Conservation (phyloP, 2,797 vertebrate species). For the Echiichthys vipera region DNA sequence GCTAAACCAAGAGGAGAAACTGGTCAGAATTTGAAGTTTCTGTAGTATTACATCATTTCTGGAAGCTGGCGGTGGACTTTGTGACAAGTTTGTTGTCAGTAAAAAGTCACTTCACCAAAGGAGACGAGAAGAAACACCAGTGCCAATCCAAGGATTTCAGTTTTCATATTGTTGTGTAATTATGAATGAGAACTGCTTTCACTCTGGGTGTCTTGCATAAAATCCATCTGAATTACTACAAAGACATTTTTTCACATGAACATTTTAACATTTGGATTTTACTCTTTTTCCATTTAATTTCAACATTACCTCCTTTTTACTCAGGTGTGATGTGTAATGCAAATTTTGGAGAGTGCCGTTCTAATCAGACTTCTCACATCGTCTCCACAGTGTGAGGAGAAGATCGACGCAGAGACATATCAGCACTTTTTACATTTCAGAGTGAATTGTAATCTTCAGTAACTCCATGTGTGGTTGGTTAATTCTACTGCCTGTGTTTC, state of each 20-base stretch:
- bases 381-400: conserved; percentile 46
- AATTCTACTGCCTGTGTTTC: conserved; percentile 62
- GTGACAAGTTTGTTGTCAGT: conserved; percentile 39
- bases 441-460: conserved; percentile 61
- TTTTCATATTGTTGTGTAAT: conserved; percentile 56
- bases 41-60: conserved; percentile 43
- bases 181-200: conserved; percentile 46
- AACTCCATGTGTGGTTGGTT: conserved; percentile 46
- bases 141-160: conserved; percentile 38
- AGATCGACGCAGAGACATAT: conserved; percentile 62
- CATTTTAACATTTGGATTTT: conserved; percentile 40
- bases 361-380: conserved; percentile 57
- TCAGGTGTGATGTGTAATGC: conserved; percentile 78
- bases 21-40: conserved; percentile 52
- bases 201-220: conserved; percentile 43
- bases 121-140: conserved; percentile 48
- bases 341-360: conserved; percentile 59
- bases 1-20: conserved; percentile 47
- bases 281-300: conserved; percentile 41
- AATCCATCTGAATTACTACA: conserved; percentile 51
- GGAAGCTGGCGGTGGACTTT: conserved; percentile 23
- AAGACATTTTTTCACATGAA: conserved; percentile 39
- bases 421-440: conserved; percentile 76
- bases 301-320: conserved; percentile 72
- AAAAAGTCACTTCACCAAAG: conserved; percentile 58